Conservation (phyloP, 2,888 invertebrate species). For the Polydesmus complanatus region DNA sequence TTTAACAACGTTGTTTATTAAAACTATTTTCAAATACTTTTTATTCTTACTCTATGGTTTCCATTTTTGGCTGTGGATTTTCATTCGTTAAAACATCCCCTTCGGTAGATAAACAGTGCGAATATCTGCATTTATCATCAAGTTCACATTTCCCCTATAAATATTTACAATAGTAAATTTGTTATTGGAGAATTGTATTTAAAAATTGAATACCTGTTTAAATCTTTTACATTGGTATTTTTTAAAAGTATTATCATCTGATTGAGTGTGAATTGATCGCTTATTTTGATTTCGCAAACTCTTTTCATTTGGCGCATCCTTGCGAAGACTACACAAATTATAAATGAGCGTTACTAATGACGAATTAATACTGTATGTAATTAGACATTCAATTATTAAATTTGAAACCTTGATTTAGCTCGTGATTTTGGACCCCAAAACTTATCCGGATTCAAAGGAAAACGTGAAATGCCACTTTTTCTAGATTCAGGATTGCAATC, state of each 20-base stretch:
- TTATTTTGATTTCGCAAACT: background rate
- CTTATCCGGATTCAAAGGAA: slow-evolving; percentile 71
- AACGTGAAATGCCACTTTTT: slow-evolving; percentile 54
- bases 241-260: background rate
- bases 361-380: background rate
- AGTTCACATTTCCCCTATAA: slow-evolving; percentile 14
- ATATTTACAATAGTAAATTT: background rate
- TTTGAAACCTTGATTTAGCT: slow-evolving; percentile 53
- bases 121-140: slow-evolving; percentile 15
- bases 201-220: slow-evolving; percentile 8
- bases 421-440: slow-evolving; percentile 85
- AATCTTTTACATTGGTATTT: slow-evolving; percentile 12
- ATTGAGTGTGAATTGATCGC: background rate
- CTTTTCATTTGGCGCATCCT: background rate
- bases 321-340: background rate
- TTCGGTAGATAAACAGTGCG: background rate
- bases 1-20: too few relatives aligned
- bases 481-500: slow-evolving; percentile 70
- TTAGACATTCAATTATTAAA: background rate
- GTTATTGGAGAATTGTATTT: background rate
- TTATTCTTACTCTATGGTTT: too few relatives aligned
- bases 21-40: too few relatives aligned
- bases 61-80: too few relatives aligned
- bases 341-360: background rate
- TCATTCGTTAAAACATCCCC: background rate